Conservation (phyloP, 1,140 invertebrate genomes). For the Aleiodes sp. region DNA sequence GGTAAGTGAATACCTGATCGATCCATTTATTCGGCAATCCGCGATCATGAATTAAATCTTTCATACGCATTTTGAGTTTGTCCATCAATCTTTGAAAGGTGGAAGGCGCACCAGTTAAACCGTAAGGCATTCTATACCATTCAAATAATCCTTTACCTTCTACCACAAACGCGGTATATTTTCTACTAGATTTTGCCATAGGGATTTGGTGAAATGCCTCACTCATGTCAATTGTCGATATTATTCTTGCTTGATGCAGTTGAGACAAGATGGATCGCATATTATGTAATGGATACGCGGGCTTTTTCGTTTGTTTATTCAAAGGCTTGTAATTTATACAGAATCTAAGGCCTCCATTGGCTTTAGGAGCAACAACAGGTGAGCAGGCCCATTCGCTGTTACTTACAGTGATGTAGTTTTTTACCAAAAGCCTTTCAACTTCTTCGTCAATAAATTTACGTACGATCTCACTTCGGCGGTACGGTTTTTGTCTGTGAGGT, state of each 20-base stretch:
- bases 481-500: conserved; percentile 32
- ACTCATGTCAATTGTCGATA: conserved; percentile 48
- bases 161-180: conserved; percentile 41
- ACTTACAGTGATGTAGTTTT: conserved; percentile 25
- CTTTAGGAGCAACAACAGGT: conserved; percentile 20
- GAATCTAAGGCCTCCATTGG: conserved; percentile 23
- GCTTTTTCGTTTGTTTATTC: conserved; percentile 31
- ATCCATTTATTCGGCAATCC: conserved; percentile 26
- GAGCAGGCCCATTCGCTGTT: conserved; percentile 31
- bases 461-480: conserved; percentile 30
- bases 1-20: conserved; percentile 23
- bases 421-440: conserved; percentile 30
- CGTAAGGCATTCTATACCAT: conserved; percentile 59
- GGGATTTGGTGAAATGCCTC: conserved; percentile 42
- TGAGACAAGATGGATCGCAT: conserved; percentile 37
- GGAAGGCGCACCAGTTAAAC: conserved; percentile 28
- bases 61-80: conserved; percentile 15
- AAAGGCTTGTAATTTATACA: conserved; percentile 31
- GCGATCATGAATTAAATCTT: conserved; percentile 16
- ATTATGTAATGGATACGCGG: conserved; percentile 28
- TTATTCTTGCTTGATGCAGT: conserved; percentile 34
- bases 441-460: conserved; percentile 34
- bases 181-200: conserved; percentile 27
- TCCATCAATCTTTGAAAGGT: conserved; percentile 33
- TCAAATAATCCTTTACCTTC: conserved; percentile 55